phyloP scores from a whole-genome alignment of 2,888 invertebrate species.

The Chrysolina americana region DNA sequence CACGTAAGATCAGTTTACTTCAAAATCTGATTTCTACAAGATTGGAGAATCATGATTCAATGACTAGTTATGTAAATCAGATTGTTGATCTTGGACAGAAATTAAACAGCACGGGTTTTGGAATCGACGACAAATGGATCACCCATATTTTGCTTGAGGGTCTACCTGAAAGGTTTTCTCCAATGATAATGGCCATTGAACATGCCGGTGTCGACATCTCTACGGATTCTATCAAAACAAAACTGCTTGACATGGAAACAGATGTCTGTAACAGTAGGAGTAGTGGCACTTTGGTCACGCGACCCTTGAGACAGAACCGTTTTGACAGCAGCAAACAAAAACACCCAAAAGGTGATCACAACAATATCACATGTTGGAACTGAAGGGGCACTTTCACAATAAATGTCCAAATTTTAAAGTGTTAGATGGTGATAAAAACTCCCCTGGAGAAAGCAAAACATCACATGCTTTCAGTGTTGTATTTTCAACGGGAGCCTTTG shows the following conservation, averaged over 20 bases:
- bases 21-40: too few relatives aligned
- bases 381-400: neutral
- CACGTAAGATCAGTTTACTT: neutral
- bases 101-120: too few relatives aligned
- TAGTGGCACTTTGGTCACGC: slow-evolving; percentile 39
- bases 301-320: neutral
- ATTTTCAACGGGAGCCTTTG: slow-evolving; percentile 26
- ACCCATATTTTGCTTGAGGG: too few relatives aligned
- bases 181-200: slow-evolving; percentile 56
- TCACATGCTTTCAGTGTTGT: slow-evolving; percentile 32
- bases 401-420: neutral
- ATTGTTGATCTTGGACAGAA: too few relatives aligned
- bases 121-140: too few relatives aligned
- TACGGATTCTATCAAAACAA: slow-evolving; percentile 55
- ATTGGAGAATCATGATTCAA: neutral
- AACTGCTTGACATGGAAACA: slow-evolving; percentile 51
- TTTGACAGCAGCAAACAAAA: neutral
- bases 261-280: slow-evolving; percentile 6
- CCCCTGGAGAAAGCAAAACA: neutral
- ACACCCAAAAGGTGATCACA: neutral
- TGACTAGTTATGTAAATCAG: too few relatives aligned
- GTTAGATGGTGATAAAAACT: neutral
- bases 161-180: slow-evolving; percentile 49
- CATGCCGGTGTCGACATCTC: slow-evolving; percentile 53
- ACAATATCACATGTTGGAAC: slow-evolving; percentile 6